phyloP scores from a whole-genome alignment of 2,113 vertebrate species.

The Scatophagus argus region DNA sequence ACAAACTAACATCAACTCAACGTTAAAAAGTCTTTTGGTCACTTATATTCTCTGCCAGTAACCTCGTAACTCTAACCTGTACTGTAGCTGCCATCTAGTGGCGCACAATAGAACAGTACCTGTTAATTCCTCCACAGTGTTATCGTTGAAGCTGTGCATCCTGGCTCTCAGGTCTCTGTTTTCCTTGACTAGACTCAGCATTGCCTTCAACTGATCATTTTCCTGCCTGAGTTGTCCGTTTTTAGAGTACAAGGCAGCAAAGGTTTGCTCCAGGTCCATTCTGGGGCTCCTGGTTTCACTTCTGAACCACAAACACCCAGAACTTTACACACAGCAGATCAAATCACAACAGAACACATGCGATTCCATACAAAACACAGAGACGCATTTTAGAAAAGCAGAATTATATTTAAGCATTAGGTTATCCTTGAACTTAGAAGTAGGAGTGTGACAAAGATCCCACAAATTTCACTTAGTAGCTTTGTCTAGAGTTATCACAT shows the following conservation, averaged over 20 bases:
- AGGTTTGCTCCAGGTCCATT: constrained; percentile 45
- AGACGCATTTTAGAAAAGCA: constrained; percentile 32
- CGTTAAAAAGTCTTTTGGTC: no score
- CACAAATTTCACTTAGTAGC: background rate
- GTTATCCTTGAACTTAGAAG: constrained; percentile 20
- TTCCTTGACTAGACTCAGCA: constrained; percentile 50
- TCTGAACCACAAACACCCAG: constrained; percentile 65
- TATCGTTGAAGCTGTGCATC: constrained; percentile 5
- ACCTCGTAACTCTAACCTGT: background rate
- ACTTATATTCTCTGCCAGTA: no score
- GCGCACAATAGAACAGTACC: constrained; percentile 50
- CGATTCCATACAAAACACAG: constrained; percentile 22
- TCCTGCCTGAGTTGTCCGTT: constrained; percentile 53
- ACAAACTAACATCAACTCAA: no score
- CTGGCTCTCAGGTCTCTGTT: constrained; percentile 53
- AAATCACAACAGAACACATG: constrained; percentile 41
- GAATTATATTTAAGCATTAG: background rate
- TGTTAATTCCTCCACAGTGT: background rate
- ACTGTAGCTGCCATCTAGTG: constrained; percentile 47
- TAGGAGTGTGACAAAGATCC: background rate
- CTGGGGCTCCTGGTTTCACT: constrained; percentile 12
- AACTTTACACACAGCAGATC: background rate
- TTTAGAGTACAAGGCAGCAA: constrained; percentile 20
- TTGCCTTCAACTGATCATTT: constrained; percentile 42
- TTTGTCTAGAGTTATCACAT: background rate